Base-by-base conservation (phyloP, 2,113 vertebrate genomes). In the Rostratula benghalensis region DNA sequence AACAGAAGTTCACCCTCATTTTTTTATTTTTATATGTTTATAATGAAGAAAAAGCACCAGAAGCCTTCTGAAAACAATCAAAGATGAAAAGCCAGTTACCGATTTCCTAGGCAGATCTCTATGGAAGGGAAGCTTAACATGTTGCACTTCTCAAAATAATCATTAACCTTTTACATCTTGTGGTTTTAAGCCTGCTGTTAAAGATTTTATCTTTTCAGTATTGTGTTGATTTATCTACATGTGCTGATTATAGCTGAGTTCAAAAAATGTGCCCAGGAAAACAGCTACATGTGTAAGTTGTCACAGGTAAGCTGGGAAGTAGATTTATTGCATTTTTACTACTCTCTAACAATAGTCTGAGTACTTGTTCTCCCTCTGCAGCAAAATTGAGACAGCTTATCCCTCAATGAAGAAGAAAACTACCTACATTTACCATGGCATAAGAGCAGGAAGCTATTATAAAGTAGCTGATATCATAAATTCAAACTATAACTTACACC, bases 401-500 rank as follows among this genome's bases (percentile, higher is more conserved):
- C 56, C 48, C 61, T 80, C 53, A 90, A 9, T 79, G 85, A 85
- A 73, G 50, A 93, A 51, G 88, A 64, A 94, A 92, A 73, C 48
- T 67, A n/a, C 31, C 28, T 61, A 21, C 20, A 63, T 93, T 80
- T 89, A 48, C 88, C 45, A 33, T 37, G 63, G 54, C 35, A 69
- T 73, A 48, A 80, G 67, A 90, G 37, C 19, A 86, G 37, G 31
- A 21, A 83, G 50, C 65, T 92, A 83, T n/a, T 86, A 46, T 67
- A 83, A 83, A 89, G 46, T 41, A 63, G 54, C 23, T 74, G 60
- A 46, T 74, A 81, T 35, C 41, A 79, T 90, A 94, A 96, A 95
- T 92, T 89, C 82, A 76, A 86, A 41, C 59, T 77, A 25, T 67
- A 93, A 74, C 71, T 93, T 92, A 81, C 86, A 90, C 63, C n/a